Evolutionary conservation across 2,888 invertebrate genomes (phyloP), one percentile per base, ranked within the genome.

Genomic region (Agriopis marginaria): DNA sequence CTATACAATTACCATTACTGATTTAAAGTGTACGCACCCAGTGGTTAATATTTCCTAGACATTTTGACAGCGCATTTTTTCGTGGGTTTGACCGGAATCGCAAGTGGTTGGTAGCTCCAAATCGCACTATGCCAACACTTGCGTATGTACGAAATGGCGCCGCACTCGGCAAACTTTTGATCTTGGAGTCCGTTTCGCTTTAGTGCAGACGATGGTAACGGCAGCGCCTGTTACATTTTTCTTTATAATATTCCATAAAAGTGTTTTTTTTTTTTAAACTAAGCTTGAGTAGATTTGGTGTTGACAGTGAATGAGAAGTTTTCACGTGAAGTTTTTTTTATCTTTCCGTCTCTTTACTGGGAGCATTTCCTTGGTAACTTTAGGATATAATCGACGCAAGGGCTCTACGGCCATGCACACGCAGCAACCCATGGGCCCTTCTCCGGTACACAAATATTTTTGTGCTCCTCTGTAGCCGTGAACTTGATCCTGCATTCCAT

Each of bases 131-230:
- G 79, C 91, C 91, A 91, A 79, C 86, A 87, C 79, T 93, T 89
- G 78, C 91, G 86, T 72, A 94, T 89, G 75, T 92, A 79, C 40
- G 90, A 84, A 76, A 93, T 82, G 70, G 89, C 91, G 70, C 93
- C 92, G 66, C 88, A 85, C 66, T 92, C 90, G 70, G 83, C 73
- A 75, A 85, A 88, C 72, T 87, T 82, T 78, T 90, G 90, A 79
- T 94, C 93, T 86, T 93, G 93, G 66, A 93, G 72, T 76, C 93
- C 93, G 69, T 93, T 92, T 70, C 93, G 82, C 77, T 88, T 93
- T 75, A 93, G 75, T 50, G 92, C 91, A 76, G 91, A 89, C 59
- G 91, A 88, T 68, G 93, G 92, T 73, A 94, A 80, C 55, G 82
- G 83, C 68, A 82, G 81, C 61, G 91, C 91, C 93, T 93, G 92